These are phyloP conservation scores for Graphium colonna DNA, from an alignment of 2,888 invertebrate genomes.

Conservation along the genomic window DNA sequence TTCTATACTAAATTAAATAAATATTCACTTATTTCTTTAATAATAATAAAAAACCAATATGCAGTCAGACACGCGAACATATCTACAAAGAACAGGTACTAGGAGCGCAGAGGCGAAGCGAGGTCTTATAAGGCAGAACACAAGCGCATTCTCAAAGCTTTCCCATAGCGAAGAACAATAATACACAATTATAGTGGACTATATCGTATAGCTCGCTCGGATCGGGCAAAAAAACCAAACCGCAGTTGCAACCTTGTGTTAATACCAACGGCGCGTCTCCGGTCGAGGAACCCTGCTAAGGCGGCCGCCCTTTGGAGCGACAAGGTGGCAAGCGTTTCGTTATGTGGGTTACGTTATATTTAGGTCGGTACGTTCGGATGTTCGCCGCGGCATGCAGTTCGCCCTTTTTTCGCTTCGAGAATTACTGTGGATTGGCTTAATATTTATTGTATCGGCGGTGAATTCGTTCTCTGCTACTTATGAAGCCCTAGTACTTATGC, in stretches of 20 bases:
- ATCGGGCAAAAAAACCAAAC: slow-evolving; percentile 66
- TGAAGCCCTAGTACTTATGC: too few relatives aligned
- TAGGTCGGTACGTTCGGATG: slow-evolving; percentile 56
- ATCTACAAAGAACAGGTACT: slow-evolving; percentile 11
- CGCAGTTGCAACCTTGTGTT: slow-evolving; percentile 58
- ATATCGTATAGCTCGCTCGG: slow-evolving; percentile 52
- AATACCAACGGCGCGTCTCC: slow-evolving; percentile 42
- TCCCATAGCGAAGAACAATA: slow-evolving; percentile 57
- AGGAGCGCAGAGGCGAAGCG: slow-evolving; percentile 5
- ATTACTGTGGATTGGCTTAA: slow-evolving; percentile 23
- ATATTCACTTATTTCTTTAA: not conserved
- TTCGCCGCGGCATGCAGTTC: slow-evolving; percentile 30
- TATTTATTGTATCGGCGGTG: too few relatives aligned
- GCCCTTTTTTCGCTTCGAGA: slow-evolving; percentile 23
- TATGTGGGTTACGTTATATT: slow-evolving; percentile 60
- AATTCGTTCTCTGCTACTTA: too few relatives aligned
- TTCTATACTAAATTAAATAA: too few relatives aligned
- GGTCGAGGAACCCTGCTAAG: slow-evolving; percentile 41
- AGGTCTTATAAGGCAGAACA: slow-evolving; percentile 24
- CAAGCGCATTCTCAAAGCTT: slow-evolving; percentile 40
- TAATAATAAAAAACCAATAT: too few relatives aligned
- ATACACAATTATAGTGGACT: slow-evolving; percentile 40
- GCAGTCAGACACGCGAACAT: not conserved
- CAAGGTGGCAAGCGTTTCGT: slow-evolving; percentile 55
- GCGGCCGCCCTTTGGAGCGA: slow-evolving; percentile 43